Evolutionary conservation across 2,797 vertebrate species (phyloP), one percentile per base, ranked within the genome.

Genomic region (Pangasius krempfi): DNA sequence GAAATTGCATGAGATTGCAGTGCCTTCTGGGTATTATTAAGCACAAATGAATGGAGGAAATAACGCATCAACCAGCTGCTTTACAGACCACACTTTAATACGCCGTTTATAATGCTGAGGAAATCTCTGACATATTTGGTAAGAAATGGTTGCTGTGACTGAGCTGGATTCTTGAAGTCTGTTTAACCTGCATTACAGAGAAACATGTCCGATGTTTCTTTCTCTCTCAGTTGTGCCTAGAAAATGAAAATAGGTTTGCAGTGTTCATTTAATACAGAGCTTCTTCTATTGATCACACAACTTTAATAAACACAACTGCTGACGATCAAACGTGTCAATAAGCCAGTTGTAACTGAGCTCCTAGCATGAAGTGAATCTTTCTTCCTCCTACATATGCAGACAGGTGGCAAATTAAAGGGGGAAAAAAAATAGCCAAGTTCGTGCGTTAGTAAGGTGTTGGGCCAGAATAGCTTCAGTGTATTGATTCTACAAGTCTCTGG

Each of bases 11-110:
- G 0, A 40, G 54, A 1, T 40, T 40, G 54, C 54, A 40, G 30
- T 81, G 33, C 33, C 20, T 81, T 81, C n/a, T 81, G 79, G 79
- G n/a, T 80, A 56, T 60, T 81, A 82, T 33, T 25, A 79, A 54
- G 4, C 9, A 37, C 54, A 6, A 3, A n/a, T 1, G n/a, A 54
- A 56, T 14, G 16, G 27, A 54, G 22, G 33, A 82, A 27, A 27
- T 81, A 81, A 56, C 58, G 16, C 33, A 56, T 58, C 3, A 18
- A 58, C 52, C 78, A 58, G 78, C n/a, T 56, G 78, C 54, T 9
- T 58, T 27, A 76, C 22, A 50, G 44, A 50, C 44, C 22, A 5
- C n/a, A 9, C 27, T 33, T 76, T 76, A 30, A 54, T 54, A 3
- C 50, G 2, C 50, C 50, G 2, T 18, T 4, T 54, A 30, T 30